Evolutionary conservation across 2,797 vertebrate species (phyloP).

Genomic region (Avahi laniger): DNA sequence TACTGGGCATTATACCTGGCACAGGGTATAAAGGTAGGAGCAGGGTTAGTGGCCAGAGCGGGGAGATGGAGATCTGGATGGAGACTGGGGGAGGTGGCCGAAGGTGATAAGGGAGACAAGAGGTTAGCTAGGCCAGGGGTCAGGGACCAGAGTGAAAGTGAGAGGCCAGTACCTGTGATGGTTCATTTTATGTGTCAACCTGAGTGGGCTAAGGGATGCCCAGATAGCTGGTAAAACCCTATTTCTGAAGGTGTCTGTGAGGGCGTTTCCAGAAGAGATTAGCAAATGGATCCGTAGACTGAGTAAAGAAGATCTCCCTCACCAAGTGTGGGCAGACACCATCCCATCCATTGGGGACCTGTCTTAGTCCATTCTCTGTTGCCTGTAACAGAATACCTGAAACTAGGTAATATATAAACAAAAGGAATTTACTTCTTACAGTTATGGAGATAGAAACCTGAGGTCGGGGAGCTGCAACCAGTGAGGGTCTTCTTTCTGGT

Average conservation of each 20-base stretch:
- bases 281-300: not conserved
- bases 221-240: not conserved
- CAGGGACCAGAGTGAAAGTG: not conserved
- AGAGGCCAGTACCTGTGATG: not conserved
- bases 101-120: not conserved
- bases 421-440: not conserved
- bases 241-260: not conserved
- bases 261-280: not conserved
- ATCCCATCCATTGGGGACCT: not conserved
- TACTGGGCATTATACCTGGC: not conserved
- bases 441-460: not conserved
- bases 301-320: not conserved
- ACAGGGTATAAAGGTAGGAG: not conserved
- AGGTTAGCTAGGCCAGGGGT: not conserved
- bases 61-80: not conserved
- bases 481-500: not conserved
- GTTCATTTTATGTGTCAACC: not conserved
- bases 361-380: not conserved
- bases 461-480: not conserved
- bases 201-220: not conserved
- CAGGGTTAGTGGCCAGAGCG: not conserved
- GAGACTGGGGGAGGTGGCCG: not conserved
- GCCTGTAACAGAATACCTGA: not conserved
- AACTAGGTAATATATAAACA: not conserved
- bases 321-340: rapidly evolving